Base-by-base conservation (phyloP, 2,797 vertebrate genomes). In the Arctocebus calabarensis region DNA sequence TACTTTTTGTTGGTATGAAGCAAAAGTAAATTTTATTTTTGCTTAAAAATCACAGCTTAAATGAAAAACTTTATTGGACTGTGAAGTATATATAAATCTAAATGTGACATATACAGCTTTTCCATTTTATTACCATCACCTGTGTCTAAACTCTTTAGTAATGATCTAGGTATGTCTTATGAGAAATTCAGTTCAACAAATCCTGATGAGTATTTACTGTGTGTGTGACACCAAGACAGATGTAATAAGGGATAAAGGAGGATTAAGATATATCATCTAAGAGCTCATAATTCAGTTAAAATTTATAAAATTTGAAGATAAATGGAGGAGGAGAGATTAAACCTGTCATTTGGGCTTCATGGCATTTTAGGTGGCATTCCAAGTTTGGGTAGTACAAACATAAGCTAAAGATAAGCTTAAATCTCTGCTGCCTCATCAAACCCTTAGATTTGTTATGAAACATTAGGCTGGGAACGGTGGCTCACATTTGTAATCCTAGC, bases 11-110 rank as follows among this genome's bases (percentile, higher is more conserved):
- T 82, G 19, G 19, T 71, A 83, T 62, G 16, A 82, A 70, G 34
- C 43, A 10, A 37, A 32, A 61, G 11, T 43, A 77, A 75, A 89
- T 92, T 27, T 95, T 16, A 94, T 62, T 86, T 74, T 81, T 85
- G 22, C 85, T 74, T 92, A 55, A 89, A 94, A 94, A 61, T 88
- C 66, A 91, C 43, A 91, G 13, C 29, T 64, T 79, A 89, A 86
- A 14, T 82, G 48, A 92, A 85, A 78, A 59, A 40, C 57, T 32
- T 27, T 71, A 34, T 43, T 89, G 20, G 25, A 85, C 70, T 77
- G 32, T 70, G 43, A 70, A 77, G 34, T 87, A 40, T 70, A 62
- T 29, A 16, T 84, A 86, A 64, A 61, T n/a, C 2, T 87, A 87
- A 77, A 84, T 59, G 1, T 61, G 43, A 92, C 64, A 1, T 84